Conservation (phyloP, 1,140 invertebrate species). For the Euwallacea fornicatus region DNA sequence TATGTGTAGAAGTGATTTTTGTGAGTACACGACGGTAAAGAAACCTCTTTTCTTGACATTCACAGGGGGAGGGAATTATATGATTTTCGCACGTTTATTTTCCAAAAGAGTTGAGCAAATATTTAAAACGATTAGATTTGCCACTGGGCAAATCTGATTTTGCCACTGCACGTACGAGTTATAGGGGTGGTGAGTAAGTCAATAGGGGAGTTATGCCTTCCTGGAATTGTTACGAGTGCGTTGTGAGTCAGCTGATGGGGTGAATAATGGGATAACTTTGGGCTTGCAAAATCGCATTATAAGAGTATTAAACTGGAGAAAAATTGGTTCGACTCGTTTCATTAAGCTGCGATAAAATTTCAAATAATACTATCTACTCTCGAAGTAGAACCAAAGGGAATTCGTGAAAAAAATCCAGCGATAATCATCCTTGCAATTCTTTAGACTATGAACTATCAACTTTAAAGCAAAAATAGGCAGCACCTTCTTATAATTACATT, state of each 20-base stretch:
- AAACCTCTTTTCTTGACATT: background rate
- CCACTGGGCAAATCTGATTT: background rate
- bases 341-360: too few species aligned
- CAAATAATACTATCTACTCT: too few species aligned
- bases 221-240: background rate
- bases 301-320: too few species aligned
- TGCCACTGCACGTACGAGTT: background rate
- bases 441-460: too few species aligned
- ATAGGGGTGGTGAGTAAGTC: background rate
- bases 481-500: too few species aligned
- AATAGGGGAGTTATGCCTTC: background rate
- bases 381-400: too few species aligned
- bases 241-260: background rate
- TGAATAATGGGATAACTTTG: too few species aligned
- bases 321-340: too few species aligned
- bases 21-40: background rate
- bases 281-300: too few species aligned
- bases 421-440: too few species aligned
- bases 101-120: background rate
- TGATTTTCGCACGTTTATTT: background rate
- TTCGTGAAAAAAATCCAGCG: too few species aligned
- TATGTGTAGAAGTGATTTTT: background rate
- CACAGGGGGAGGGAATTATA: background rate
- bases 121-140: slow-evolving; percentile 3
- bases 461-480: too few species aligned